phyloP scores from a whole-genome alignment of 1,140 invertebrate species.

The Zaprionus nigranus region DNA sequence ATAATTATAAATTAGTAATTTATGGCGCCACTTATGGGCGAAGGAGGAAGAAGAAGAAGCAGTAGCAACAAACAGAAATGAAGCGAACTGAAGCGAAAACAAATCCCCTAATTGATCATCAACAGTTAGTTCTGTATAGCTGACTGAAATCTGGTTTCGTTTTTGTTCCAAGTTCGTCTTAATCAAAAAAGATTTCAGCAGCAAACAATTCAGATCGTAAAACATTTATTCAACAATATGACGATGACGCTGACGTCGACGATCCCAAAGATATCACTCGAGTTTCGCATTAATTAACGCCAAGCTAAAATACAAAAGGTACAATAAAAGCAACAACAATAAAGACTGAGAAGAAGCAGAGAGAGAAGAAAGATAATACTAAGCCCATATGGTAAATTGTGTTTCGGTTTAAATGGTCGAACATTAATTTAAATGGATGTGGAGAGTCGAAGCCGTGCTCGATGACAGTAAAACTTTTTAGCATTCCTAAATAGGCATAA shows the following conservation, averaged over 20 bases:
- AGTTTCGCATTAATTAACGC: constrained; percentile 63
- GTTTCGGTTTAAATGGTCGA: constrained; percentile 57
- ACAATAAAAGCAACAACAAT: constrained; percentile 19
- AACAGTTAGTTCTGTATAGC: constrained; percentile 30
- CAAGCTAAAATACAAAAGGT: constrained; percentile 26
- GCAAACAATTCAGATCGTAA: constrained; percentile 61
- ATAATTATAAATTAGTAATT: constrained; percentile 77
- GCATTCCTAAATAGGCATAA: constrained; percentile 51
- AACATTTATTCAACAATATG: constrained; percentile 61
- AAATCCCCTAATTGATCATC: constrained; percentile 70
- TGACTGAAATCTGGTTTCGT: constrained; percentile 65
- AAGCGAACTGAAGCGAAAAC: constrained; percentile 33
- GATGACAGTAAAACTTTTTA: constrained; percentile 46
- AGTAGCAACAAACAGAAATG: background rate
- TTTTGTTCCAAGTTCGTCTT: constrained; percentile 55
- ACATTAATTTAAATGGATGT: constrained; percentile 61
- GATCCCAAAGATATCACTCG: constrained; percentile 58
- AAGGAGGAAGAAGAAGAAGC: constrained; percentile 5
- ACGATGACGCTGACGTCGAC: constrained; percentile 52
- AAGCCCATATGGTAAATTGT: constrained; percentile 43
- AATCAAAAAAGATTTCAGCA: constrained; percentile 54
- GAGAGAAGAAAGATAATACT: constrained; percentile 6
- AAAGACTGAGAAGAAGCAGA: background rate
- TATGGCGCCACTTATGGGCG: constrained; percentile 52
- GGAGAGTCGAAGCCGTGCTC: background rate